Percentiles rank a stretch among this genome's conserved stretches.
Evolutionary conservation across 2,113 vertebrate species (phyloP).

Genomic region (Percina caprodes): DNA sequence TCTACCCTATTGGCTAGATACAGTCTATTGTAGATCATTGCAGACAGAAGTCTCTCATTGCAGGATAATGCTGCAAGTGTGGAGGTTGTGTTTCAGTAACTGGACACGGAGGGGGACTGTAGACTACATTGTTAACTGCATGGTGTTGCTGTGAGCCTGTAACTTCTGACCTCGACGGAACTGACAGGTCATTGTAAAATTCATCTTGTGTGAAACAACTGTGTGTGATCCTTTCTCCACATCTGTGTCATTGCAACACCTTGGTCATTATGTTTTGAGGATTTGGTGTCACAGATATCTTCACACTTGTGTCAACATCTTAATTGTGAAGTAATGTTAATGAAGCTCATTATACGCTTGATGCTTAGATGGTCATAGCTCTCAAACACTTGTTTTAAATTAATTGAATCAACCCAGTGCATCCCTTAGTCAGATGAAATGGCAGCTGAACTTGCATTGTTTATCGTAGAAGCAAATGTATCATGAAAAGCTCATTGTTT

Average conservation of each 20-base stretch:
- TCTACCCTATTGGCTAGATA: not conserved
- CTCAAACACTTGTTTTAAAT: conserved; percentile 31
- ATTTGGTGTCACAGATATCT: conserved; percentile 11
- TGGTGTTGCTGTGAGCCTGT: conserved; percentile 20
- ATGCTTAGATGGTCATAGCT: conserved; percentile 6
- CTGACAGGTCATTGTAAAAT: conserved; percentile 30
- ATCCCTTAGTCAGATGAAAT: conserved; percentile 28
- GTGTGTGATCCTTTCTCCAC: not conserved
- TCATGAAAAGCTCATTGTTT: conserved; percentile 16
- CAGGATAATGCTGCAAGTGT: conserved; percentile 5
- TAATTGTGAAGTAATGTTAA: conserved; percentile 10
- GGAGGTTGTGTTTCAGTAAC: conserved; percentile 26
- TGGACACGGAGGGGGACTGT: not conserved
- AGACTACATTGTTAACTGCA: conserved; percentile 4
- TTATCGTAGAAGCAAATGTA: conserved; percentile 6
- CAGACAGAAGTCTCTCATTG: not conserved
- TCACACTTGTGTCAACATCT: conserved; percentile 33
- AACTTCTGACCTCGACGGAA: conserved; percentile 34
- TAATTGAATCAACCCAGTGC: conserved; percentile 1
- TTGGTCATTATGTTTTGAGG: not conserved
- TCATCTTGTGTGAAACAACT: conserved; percentile 25
- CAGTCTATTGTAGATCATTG: conserved; percentile 13
- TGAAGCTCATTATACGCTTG: conserved; percentile 21
- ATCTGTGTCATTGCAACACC: conserved; percentile 22
- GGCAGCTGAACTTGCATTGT: conserved; percentile 15